These are phyloP conservation scores for Dexiosoma caninum DNA, from an alignment of 2,888 invertebrate species.

Conservation along the genomic window DNA sequence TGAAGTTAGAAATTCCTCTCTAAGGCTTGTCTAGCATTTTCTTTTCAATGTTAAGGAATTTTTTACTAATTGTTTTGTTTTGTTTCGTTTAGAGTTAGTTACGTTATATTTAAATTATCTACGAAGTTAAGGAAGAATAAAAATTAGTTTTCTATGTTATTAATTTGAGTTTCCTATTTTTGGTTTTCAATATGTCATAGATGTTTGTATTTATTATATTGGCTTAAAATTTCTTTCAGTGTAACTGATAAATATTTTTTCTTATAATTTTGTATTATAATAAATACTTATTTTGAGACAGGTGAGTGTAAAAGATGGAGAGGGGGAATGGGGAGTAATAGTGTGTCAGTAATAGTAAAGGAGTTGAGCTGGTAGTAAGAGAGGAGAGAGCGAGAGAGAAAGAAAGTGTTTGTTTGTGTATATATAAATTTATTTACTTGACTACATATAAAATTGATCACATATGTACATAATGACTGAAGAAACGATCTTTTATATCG, in stretches of 20 bases:
- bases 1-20: slow-evolving; percentile 27
- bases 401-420: not conserved
- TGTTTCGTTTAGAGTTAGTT: not conserved
- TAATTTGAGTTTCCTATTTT: slow-evolving; percentile 26
- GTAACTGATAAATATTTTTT: slow-evolving; percentile 18
- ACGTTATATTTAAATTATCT: slow-evolving; percentile 49
- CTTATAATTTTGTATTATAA: slow-evolving; percentile 3
- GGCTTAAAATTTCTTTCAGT: slow-evolving; percentile 47
- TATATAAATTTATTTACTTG: slow-evolving; percentile 67
- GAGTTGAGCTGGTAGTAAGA: slow-evolving; percentile 11
- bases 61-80: slow-evolving; percentile 15
- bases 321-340: not conserved
- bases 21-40: slow-evolving; percentile 1
- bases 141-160: slow-evolving; percentile 4
- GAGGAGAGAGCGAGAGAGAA: slow-evolving; percentile 10
- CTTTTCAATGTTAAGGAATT: slow-evolving; percentile 45
- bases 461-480: slow-evolving; percentile 79
- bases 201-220: slow-evolving; percentile 35
- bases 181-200: slow-evolving; percentile 26
- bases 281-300: slow-evolving; percentile 26
- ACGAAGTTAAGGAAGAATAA: slow-evolving; percentile 55
- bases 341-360: slow-evolving; percentile 37
- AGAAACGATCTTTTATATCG: slow-evolving; percentile 78
- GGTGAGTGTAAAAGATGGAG: slow-evolving; percentile 17
- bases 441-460: slow-evolving; percentile 78